Evolutionary conservation across 1,140 invertebrate species (phyloP).

Genomic region (Pseudobourletiella spinata): DNA sequence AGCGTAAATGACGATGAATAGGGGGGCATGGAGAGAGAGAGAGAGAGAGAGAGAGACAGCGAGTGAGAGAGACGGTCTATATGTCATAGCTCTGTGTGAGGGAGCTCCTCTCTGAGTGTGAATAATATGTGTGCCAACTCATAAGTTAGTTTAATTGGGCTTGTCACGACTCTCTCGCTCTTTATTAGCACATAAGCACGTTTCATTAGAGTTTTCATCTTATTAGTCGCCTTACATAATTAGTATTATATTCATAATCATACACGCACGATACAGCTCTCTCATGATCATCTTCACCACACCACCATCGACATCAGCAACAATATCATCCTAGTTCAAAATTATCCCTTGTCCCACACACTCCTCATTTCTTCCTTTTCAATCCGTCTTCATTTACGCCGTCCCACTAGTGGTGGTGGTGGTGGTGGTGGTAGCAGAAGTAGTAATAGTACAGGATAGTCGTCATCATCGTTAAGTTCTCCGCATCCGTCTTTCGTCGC

Average conservation of each 20-base stretch:
- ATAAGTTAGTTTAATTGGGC: constrained; percentile 29
- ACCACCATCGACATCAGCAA: no score
- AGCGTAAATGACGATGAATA: not conserved
- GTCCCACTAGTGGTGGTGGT: no score
- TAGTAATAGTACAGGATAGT: no score
- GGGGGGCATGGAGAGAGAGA: not conserved
- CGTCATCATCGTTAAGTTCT: no score
- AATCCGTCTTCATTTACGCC: no score
- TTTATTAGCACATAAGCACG: constrained; percentile 27
- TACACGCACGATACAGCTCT: not conserved
- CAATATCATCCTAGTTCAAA: no score
- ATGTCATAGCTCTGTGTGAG: not conserved
- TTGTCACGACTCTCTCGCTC: constrained; percentile 26
- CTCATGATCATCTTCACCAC: not conserved
- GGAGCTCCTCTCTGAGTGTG: constrained; percentile 25
- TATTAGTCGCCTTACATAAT: not conserved
- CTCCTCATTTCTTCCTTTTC: no score
- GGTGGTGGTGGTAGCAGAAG: no score
- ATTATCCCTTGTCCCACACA: no score
- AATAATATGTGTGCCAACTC: constrained; percentile 21
- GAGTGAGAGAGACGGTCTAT: not conserved
- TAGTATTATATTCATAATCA: constrained; percentile 10
- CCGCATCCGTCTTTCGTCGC: no score
- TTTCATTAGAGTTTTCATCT: constrained; percentile 21
- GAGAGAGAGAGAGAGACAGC: not conserved